Conservation (phyloP, 30 jellyfish, hydroid and myxozoan species). For the Hydractinia echinata region DNA sequence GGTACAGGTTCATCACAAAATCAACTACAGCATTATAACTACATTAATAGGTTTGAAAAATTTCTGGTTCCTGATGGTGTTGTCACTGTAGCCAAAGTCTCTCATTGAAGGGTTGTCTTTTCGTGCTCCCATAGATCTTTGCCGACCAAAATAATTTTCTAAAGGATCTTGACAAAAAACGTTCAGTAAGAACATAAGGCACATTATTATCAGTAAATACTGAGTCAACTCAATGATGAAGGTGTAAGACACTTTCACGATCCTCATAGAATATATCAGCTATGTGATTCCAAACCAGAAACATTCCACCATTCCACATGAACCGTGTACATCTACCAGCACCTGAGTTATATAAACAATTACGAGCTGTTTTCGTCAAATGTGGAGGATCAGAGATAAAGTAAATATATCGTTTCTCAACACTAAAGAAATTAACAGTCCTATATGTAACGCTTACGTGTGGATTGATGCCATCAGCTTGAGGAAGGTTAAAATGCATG, state of each 20-base stretch:
- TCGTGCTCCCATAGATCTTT: too few relatives aligned
- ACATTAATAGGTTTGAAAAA: too few relatives aligned
- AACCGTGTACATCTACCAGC: conserved; percentile 4
- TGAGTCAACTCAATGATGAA: not conserved
- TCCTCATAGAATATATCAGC: conserved; percentile 44
- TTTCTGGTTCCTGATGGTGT: too few relatives aligned
- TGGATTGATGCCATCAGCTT: not conserved
- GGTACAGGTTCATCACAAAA: too few relatives aligned
- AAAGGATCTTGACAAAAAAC: too few relatives aligned
- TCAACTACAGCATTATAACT: too few relatives aligned
- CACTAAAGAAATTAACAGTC: not conserved
- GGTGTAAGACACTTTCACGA: conserved; percentile 21
- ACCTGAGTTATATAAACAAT: conserved; percentile 1
- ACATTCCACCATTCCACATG: conserved; percentile 20
- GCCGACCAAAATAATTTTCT: too few relatives aligned
- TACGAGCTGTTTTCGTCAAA: conserved; percentile 19
- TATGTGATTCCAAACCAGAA: conserved; percentile 42
- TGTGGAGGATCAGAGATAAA: conserved; percentile 21
- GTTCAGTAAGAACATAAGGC: too few relatives aligned
- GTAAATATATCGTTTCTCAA: not conserved
- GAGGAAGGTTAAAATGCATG: conserved; percentile 6
- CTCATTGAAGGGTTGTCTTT: too few relatives aligned
- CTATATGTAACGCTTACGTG: not conserved
- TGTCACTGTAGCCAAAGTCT: too few relatives aligned
- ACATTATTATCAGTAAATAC: too few relatives aligned